Conservation (phyloP, 2,113 vertebrate species). For the Xiphophorus hellerii region DNA sequence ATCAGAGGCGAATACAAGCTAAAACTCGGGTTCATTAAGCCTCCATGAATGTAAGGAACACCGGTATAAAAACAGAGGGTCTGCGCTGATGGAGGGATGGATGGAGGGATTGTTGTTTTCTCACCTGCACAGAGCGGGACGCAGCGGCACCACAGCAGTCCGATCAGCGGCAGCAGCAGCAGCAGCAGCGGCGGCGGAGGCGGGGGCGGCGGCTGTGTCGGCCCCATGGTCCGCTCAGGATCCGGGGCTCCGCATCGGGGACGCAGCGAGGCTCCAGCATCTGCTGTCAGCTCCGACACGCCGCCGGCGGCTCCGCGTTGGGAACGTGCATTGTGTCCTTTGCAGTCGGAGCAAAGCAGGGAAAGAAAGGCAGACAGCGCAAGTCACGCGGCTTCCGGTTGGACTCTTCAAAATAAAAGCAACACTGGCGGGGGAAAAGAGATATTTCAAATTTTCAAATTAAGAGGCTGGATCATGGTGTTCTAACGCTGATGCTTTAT, state of each 20-base stretch:
- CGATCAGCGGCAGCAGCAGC: conserved; percentile 50
- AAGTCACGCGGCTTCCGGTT: neutral
- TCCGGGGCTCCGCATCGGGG: conserved; percentile 30
- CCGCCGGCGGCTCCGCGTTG: neutral
- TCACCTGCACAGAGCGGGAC: conserved; percentile 68
- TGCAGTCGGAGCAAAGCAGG: conserved; percentile 13
- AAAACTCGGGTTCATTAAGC: neutral
- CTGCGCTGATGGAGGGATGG: neutral
- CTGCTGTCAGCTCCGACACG: conserved; percentile 27
- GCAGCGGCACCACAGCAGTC: conserved; percentile 58
- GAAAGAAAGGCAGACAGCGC: neutral
- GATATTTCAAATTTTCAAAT: neutral
- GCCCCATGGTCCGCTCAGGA: conserved; percentile 55
- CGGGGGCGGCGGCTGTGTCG: conserved; percentile 45
- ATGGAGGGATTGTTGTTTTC: conserved; percentile 42
- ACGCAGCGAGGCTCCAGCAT: conserved; percentile 12
- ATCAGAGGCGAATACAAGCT: too few relatives aligned
- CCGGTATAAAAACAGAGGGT: neutral
- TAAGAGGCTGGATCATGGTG: neutral
- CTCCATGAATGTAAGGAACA: neutral
- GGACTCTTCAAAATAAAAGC: conserved; percentile 41
- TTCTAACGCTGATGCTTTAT: too few relatives aligned
- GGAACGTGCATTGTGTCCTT: conserved; percentile 50
- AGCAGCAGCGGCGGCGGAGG: conserved; percentile 46
- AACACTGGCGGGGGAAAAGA: accelerated